phyloP scores from a whole-genome alignment of 1,140 invertebrate species.

The Melanaphis sacchari region DNA sequence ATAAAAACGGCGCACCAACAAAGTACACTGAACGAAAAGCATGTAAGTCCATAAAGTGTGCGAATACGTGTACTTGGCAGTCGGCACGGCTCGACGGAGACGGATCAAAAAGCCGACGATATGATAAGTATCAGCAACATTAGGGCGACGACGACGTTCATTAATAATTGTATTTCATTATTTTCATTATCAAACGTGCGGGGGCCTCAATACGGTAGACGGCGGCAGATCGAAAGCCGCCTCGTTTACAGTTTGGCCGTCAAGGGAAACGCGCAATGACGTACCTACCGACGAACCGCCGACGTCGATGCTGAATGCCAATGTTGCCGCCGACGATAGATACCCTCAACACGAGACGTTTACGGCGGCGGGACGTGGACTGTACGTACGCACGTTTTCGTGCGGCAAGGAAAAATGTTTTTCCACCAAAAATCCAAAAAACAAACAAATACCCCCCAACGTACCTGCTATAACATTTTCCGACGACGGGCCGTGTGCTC shows the following conservation, averaged over 20 bases:
- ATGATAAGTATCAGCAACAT: not conserved
- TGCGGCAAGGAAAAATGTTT: not conserved
- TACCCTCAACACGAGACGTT: not conserved
- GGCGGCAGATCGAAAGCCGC: conserved; percentile 37
- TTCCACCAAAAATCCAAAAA: not conserved
- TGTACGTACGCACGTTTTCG: not conserved
- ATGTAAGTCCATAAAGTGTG: not conserved
- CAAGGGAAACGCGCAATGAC: conserved; percentile 41
- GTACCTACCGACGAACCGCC: not conserved
- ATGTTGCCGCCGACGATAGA: not conserved
- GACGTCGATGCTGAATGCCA: not conserved
- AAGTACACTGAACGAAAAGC: not conserved
- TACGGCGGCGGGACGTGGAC: not conserved
- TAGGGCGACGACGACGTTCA: conserved; percentile 8
- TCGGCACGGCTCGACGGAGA: not conserved
- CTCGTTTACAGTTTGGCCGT: conserved; percentile 54
- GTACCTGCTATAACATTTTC: conserved; percentile 56
- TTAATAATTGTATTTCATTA: not conserved
- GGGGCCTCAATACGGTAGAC: not conserved
- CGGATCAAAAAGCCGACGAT: not conserved
- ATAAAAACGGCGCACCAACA: not conserved
- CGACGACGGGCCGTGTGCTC: conserved; percentile 16
- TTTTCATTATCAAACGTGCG: conserved; percentile 38
- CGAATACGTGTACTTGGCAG: not conserved
- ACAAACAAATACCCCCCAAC: not conserved